Conservation (phyloP, 2,113 vertebrate species). For the Ctenomys sociabilis region DNA sequence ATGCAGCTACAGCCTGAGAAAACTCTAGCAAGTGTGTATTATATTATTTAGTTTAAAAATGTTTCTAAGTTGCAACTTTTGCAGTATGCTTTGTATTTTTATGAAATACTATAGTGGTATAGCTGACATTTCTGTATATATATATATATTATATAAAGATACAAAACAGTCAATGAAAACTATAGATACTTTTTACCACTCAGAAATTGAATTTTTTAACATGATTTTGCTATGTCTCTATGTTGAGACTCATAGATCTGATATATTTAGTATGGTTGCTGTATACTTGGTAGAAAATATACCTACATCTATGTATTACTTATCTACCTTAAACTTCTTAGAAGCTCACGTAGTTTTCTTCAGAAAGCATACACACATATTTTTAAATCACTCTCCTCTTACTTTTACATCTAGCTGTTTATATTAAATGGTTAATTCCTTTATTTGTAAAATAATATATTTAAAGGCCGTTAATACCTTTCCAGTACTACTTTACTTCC, state of each 20-base stretch:
- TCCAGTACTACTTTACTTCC: not conserved
- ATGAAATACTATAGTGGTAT: not conserved
- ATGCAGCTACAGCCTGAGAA: not conserved
- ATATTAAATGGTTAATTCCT: not conserved
- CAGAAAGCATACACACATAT: not conserved
- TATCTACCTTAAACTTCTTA: not conserved
- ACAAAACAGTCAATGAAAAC: not conserved
- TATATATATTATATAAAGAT: not conserved
- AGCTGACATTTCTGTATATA: not conserved
- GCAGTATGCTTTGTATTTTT: not conserved
- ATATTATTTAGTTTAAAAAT: not conserved
- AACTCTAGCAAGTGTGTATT: not conserved
- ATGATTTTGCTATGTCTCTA: not conserved
- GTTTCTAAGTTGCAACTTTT: not conserved
- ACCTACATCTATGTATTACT: not conserved
- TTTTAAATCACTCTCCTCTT: not conserved
- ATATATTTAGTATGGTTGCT: not conserved
- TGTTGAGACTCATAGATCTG: no score
- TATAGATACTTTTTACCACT: not conserved
- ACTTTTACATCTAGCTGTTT: not conserved
- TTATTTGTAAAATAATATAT: not conserved
- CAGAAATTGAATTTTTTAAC: not conserved
- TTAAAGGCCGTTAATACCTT: not conserved
- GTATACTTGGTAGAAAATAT: not conserved
- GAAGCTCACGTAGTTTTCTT: not conserved